A percentile compares a stretch with the other conserved stretches of the same genome.
Conservation (phyloP, 2,888 invertebrate genomes). For the Therioaphis trifolii region DNA sequence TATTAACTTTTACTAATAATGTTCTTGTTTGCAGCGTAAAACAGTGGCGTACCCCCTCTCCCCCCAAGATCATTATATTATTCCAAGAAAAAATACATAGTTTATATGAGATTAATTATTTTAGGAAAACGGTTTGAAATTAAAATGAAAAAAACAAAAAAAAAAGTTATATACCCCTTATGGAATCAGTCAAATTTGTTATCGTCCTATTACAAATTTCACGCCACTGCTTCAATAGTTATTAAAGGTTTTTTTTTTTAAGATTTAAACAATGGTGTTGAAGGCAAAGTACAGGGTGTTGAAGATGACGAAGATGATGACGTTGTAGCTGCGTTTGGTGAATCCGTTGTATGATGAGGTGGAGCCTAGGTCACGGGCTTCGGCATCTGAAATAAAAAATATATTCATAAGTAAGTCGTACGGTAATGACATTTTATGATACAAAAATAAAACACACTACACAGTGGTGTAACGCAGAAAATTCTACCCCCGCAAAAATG, state of each 20-base stretch:
- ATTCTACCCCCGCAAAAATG: no score
- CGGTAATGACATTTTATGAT: neutral
- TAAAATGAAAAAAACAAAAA: neutral
- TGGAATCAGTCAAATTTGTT: constrained; percentile 16
- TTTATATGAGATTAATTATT: neutral
- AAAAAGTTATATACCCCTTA: neutral
- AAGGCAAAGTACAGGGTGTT: constrained; percentile 24
- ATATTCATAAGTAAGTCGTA: neutral
- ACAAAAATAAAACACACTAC: no score
- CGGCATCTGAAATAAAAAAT: constrained; percentile 29
- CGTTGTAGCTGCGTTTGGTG: constrained; percentile 56
- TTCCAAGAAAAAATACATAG: neutral
- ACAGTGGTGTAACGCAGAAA: no score
- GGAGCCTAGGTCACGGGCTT: constrained; percentile 38
- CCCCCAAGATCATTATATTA: neutral
- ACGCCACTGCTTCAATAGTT: constrained; percentile 38
- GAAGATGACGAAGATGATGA: constrained; percentile 37
- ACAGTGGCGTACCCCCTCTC: constrained; percentile 40
- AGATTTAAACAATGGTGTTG: constrained; percentile 25
- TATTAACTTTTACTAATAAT: neutral
- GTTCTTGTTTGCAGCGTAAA: neutral
- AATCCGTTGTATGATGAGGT: constrained; percentile 57
- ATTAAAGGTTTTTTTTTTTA: neutral
- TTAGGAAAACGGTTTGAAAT: neutral
- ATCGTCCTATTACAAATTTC: neutral